Percentiles rank a stretch among this genome's conserved stretches.
phyloP scores from a whole-genome alignment of 1,140 invertebrate genomes.

The Drosophila takahashii region DNA sequence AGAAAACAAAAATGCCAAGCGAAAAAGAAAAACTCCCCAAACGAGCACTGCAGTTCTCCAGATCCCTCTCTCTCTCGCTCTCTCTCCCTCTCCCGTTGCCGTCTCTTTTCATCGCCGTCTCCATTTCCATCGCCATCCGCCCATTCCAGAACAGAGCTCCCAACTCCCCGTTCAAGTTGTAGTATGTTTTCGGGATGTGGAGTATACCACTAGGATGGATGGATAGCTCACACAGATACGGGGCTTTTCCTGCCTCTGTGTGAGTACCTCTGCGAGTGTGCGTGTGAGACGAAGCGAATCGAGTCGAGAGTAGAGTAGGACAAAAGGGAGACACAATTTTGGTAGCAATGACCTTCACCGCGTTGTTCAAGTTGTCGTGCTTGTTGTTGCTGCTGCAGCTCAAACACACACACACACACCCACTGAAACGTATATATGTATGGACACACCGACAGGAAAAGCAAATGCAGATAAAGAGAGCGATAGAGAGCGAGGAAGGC shows the following conservation, averaged over 20 bases:
- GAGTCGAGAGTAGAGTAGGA: conserved; percentile 78
- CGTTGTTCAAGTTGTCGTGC: conserved; percentile 83
- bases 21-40: conserved; percentile 40
- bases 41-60: conserved; percentile 39
- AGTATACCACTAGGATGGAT: conserved; percentile 68
- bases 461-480: conserved; percentile 48
- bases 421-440: neutral
- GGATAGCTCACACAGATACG: conserved; percentile 32
- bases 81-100: neutral
- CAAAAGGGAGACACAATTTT: conserved; percentile 84
- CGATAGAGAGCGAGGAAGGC: conserved; percentile 23
- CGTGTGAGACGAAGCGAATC: conserved; percentile 56
- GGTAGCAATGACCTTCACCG: conserved; percentile 85
- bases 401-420: conserved; percentile 22
- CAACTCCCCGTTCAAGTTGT: conserved; percentile 27
- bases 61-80: neutral
- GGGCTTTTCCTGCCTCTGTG: conserved; percentile 43
- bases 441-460: conserved; percentile 45
- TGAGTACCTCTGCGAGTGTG: conserved; percentile 22
- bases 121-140: conserved; percentile 20
- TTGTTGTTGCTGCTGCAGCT: conserved; percentile 53
- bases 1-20: conserved; percentile 32
- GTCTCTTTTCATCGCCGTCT: conserved; percentile 15
- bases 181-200: conserved; percentile 50
- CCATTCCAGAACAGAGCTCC: conserved; percentile 23